Base-by-base conservation (phyloP, 2,888 invertebrate genomes). In the Clitarchus hookeri region DNA sequence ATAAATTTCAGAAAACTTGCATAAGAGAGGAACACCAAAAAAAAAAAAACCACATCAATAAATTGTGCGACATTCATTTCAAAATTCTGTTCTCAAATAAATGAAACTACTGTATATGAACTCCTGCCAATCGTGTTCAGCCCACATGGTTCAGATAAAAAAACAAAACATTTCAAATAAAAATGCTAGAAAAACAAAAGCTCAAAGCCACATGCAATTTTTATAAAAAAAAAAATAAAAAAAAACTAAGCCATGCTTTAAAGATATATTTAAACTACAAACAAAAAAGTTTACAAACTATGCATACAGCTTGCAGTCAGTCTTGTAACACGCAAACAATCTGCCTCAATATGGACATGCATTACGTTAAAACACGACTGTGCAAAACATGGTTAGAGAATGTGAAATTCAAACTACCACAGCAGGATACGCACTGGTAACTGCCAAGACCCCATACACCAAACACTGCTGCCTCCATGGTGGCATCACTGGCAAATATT, bases 41-140 rank as follows among this genome's bases (percentile, higher is more conserved):
- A 87, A 84, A 86, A 86, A 86, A 36, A 87, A 84, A 82, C 36
- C 87, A 87, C 87, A 87, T 87, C 87, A 85, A 87, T 83, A 82
- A 36, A 23, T 82, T 82, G 87, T 87, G 87, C 87, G 85, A 87
- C 87, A 87, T 86, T 86, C 87, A 87, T 86, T 86, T 87, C 84
- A 87, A 87, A 87, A 85, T 83, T 85, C 86, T 86, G 86, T 85
- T 86, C 85, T 85, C 85, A 54, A 85, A 84, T 12, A 84, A 53
- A 48, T 44, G 25, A 84, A 84, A 48, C 36, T 48, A n/a, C n/a
- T n/a, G n/a, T n/a, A 84, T 44, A 44, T 53, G 44, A 85, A 78
- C 53, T 85, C 86, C 85, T 86, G 86, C 86, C 86, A 86, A 85
- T 86, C 84, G 85, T 84, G 82, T 85, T 83, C 86, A 86, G 86